phyloP scores from a whole-genome alignment of 2,888 invertebrate genomes.

The Priocnemis perturbator region DNA sequence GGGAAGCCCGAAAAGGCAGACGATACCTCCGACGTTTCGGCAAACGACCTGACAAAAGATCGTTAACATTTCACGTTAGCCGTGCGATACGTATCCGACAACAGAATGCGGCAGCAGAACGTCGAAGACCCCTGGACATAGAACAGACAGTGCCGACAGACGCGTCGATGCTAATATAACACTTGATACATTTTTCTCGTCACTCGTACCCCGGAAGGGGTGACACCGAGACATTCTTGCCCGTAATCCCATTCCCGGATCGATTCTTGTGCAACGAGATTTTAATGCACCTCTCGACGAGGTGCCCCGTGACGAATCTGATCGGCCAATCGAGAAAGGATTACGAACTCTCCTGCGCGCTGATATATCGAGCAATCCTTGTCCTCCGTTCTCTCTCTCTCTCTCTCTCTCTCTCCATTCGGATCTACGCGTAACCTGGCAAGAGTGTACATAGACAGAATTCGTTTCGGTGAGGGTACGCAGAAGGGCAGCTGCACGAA shows the following conservation, averaged over 20 bases:
- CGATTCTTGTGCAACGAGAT: constrained; percentile 54
- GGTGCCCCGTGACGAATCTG: constrained; percentile 62
- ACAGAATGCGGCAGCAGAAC: no score
- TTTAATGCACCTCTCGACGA: constrained; percentile 63
- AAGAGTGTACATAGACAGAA: constrained; percentile 16
- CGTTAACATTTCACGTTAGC: no score
- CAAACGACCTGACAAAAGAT: neutral
- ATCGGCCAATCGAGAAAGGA: constrained; percentile 69
- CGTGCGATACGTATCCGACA: no score
- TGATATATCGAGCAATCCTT: neutral
- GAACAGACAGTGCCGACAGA: no score
- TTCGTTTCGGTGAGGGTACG: constrained; percentile 46
- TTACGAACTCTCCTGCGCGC: constrained; percentile 53
- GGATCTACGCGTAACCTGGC: constrained; percentile 21
- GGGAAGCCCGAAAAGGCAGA: neutral
- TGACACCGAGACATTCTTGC: neutral
- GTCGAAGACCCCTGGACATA: no score
- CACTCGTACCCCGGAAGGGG: no score
- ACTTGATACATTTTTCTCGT: no score
- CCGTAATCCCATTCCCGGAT: neutral
- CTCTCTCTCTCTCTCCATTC: constrained; percentile 3
- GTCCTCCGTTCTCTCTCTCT: neutral
- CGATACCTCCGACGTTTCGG: neutral
- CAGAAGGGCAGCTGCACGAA: constrained; percentile 63
- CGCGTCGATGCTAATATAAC: no score